Evolutionary conservation across 2,797 vertebrate genomes (phyloP).

Genomic region (Galaxias olidus): DNA sequence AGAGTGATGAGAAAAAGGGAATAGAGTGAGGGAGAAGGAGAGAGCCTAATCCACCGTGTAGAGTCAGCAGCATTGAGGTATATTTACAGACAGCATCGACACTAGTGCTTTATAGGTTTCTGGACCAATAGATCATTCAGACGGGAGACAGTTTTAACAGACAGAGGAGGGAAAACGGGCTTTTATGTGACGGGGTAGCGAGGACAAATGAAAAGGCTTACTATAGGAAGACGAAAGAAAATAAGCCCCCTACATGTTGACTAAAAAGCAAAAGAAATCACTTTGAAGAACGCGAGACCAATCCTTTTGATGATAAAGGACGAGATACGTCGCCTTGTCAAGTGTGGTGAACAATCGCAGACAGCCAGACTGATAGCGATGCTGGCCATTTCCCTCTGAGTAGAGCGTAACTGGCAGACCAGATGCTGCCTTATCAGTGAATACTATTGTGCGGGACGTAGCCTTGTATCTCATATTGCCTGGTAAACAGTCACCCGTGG

Average conservation of each 20-base stretch:
- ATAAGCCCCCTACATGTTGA: constrained; percentile 48
- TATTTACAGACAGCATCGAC: constrained; percentile 53
- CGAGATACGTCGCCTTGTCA: constrained; percentile 38
- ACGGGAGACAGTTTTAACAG: constrained; percentile 39
- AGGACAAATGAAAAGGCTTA: constrained; percentile 32
- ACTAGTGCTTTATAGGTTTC: constrained; percentile 40
- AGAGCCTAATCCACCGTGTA: too few relatives aligned
- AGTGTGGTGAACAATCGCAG: constrained; percentile 13
- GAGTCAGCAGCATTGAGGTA: too few relatives aligned
- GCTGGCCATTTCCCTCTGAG: background rate
- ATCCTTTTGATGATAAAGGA: constrained; percentile 32
- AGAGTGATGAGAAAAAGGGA: background rate
- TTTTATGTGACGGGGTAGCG: constrained; percentile 66
- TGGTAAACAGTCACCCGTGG: too few relatives aligned
- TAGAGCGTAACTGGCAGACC: too few relatives aligned
- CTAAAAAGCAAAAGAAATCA: constrained; percentile 54
- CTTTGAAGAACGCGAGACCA: constrained; percentile 23
- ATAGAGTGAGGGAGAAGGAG: constrained; percentile 16
- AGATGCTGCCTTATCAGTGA: too few relatives aligned
- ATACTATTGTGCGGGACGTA: too few relatives aligned
- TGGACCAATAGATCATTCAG: constrained; percentile 46
- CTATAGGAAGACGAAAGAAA: constrained; percentile 30
- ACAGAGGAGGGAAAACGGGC: constrained; percentile 32
- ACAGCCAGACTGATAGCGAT: background rate
- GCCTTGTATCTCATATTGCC: too few relatives aligned